Evolutionary conservation across 1,140 invertebrate genomes (phyloP), one percentile per base, ranked within the genome.

Genomic region (Episyrphus balteatus): DNA sequence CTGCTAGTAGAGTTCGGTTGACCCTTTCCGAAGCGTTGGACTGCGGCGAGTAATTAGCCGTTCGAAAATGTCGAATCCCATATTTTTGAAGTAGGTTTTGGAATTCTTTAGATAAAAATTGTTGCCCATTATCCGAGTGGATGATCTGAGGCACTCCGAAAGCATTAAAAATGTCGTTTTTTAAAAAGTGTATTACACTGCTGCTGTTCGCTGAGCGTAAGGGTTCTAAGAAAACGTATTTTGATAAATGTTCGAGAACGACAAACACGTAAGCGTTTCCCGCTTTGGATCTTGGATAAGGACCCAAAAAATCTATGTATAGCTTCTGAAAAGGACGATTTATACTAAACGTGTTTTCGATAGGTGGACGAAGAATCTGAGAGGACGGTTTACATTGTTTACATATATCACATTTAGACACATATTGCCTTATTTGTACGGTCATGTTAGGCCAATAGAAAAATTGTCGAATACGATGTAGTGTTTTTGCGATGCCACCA

Each of bases 41-140:
- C n/a, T n/a, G n/a, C n/a, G n/a, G n/a, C n/a, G n/a, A n/a, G n/a
- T n/a, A n/a, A n/a, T n/a, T n/a, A n/a, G n/a, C n/a, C n/a, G n/a
- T n/a, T n/a, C n/a, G n/a, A n/a, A n/a, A n/a, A n/a, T n/a, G n/a
- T n/a, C n/a, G n/a, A n/a, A n/a, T n/a, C n/a, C n/a, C n/a, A n/a
- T n/a, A n/a, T n/a, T n/a, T n/a, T n/a, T n/a, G n/a, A n/a, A n/a
- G n/a, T n/a, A n/a, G n/a, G n/a, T n/a, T n/a, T n/a, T n/a, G n/a
- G n/a, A n/a, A n/a, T n/a, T n/a, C n/a, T n/a, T n/a, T n/a, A n/a
- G 49, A 50, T 0, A 42, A 38, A 36, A 50, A 47, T 42, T 50
- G 49, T 15, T 38, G 37, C 13, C 45, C 50, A 31, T 51, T 48
- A 41, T 21, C 1, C 38, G 50, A 13, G 47, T 44, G 5, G 44